These are phyloP conservation scores for Argyrosomus regius DNA, from an alignment of 2,797 vertebrate species.

Conservation along the genomic window DNA sequence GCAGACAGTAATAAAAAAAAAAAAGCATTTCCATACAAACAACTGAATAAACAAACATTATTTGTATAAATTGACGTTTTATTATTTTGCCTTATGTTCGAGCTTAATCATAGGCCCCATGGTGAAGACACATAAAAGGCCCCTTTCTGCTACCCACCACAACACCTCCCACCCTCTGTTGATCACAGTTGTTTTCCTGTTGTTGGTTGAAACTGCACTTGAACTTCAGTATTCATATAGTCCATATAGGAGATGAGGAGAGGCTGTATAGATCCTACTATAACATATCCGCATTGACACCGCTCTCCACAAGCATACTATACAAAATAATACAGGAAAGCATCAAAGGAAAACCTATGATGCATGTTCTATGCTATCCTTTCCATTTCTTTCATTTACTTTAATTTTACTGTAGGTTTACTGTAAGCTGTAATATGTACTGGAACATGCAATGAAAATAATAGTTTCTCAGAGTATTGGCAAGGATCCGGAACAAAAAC, in stretches of 20 bases:
- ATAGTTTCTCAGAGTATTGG: neutral
- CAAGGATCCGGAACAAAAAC: neutral
- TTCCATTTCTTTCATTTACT: neutral
- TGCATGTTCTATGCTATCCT: neutral
- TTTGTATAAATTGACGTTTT: constrained; percentile 10
- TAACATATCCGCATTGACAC: neutral
- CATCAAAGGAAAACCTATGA: neutral
- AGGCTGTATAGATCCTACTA: neutral
- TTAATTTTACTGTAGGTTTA: neutral
- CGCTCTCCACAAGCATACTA: neutral
- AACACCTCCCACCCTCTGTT: neutral
- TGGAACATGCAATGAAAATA: neutral
- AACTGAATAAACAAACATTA: constrained; percentile 2
- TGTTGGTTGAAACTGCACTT: constrained; percentile 9
- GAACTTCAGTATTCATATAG: neutral
- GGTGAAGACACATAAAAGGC: neutral
- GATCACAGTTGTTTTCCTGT: neutral
- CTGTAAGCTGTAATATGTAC: neutral
- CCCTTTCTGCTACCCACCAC: neutral
- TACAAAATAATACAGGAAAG: neutral
- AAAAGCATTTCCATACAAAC: constrained; percentile 10
- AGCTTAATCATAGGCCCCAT: neutral
- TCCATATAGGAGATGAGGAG: neutral
- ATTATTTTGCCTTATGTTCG: neutral
- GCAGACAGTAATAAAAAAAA: constrained; percentile 10